A percentile compares a stretch with the other conserved stretches of the same genome.
Conservation (phyloP, 2,888 invertebrate genomes). For the Hermaeophaga mercurialis region DNA sequence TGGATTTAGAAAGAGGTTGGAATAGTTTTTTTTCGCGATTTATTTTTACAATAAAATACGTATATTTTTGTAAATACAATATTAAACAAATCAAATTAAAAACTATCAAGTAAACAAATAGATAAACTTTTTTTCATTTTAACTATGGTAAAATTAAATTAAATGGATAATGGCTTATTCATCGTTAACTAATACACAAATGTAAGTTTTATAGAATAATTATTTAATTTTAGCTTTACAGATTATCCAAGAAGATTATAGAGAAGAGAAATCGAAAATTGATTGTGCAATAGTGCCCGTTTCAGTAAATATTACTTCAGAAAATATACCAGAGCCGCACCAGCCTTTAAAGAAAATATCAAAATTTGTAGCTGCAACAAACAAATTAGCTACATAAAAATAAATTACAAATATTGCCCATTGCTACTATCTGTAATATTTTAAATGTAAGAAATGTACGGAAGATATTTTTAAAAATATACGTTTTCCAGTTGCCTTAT, state of each 20-base stretch:
- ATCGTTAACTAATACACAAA: too few relatives aligned
- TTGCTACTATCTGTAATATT: too few relatives aligned
- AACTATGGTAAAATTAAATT: too few relatives aligned
- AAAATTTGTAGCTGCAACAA: neutral
- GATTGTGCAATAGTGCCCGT: constrained; percentile 10
- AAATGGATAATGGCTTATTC: too few relatives aligned
- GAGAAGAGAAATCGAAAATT: constrained; percentile 54
- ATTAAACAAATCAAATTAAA: too few relatives aligned
- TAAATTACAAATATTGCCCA: too few relatives aligned
- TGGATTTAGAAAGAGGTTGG: constrained; percentile 75
- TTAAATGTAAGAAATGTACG: too few relatives aligned
- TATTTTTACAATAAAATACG: neutral
- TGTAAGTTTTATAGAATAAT: too few relatives aligned
- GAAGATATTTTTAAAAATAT: too few relatives aligned
- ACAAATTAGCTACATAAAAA: neutral
- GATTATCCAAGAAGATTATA: constrained; percentile 68
- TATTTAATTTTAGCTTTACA: constrained; percentile 68
- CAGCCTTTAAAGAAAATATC: constrained; percentile 12
- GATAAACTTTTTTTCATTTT: too few relatives aligned
- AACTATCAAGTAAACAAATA: too few relatives aligned
- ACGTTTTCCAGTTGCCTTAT: too few relatives aligned
- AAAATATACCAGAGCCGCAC: constrained; percentile 22
- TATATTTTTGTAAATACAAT: neutral
- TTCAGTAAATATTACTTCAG: constrained; percentile 8
- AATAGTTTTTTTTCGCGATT: neutral